Evolutionary conservation across 2,113 vertebrate genomes (phyloP), one percentile per base, ranked within the genome.

Genomic region (Trochalopteron elliotii): DNA sequence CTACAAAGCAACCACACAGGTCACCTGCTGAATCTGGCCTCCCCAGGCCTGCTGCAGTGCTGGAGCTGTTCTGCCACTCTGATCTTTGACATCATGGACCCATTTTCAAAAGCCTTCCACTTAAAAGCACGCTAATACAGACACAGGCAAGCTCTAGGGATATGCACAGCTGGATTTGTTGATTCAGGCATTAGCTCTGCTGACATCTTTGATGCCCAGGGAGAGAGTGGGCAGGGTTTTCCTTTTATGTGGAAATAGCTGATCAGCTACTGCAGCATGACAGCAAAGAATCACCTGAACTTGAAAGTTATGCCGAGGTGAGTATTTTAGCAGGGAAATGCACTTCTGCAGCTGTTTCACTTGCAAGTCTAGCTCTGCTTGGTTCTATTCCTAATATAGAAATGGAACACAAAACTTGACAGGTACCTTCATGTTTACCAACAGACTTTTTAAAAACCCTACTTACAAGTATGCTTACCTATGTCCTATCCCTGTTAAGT

Each of bases 81-180:
- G 68, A 60, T 81, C 78, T 74, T 93, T 40, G 82, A 81, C 92
- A 89, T 81, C 83, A 49, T 0, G 20, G 71, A 90, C 24, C 64
- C 83, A 22, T 63, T 93, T 63, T n/a, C 90, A 74, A 80, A 96
- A 82, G 92, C 60, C 47, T 31, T 80, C 52, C 74, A 72, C 53
- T 89, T 76, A 67, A 92, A 96, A 93, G 79, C 55, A 24, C 12
- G 3, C 60, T 75, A 70, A 83, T 44, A 50, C 15, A 63, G 90
- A 55, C 7, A 40, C 10, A 74, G 83, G 77, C 81, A 35, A 63
- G 67, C 45, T 40, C 72, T 5, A 13, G 83, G 83, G 82, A 67
- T 23, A 5, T 4, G 31, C 72, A 57, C 93, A 92, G 94, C 88
- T 95, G 90, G 76, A 67, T 56, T 52, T 96, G 94, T 63, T 94